phyloP scores from a whole-genome alignment of 1,140 invertebrate genomes.

The Leptonema lineaticorne region DNA sequence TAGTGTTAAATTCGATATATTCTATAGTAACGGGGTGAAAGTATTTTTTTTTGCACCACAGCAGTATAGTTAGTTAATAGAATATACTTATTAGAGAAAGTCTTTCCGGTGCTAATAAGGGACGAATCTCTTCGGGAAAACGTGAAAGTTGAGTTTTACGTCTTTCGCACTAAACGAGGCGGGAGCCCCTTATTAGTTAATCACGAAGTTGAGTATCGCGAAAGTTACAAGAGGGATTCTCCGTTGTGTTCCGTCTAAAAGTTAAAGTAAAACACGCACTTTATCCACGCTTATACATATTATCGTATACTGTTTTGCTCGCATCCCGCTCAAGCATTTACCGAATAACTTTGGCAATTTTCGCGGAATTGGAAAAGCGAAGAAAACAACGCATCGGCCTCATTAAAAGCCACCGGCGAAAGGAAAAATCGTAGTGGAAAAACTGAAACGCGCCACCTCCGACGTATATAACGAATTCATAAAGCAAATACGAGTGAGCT shows the following conservation, averaged over 20 bases:
- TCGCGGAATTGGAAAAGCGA: not conserved
- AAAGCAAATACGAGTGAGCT: not conserved
- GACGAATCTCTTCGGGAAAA: no score
- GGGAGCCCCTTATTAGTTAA: constrained; percentile 19
- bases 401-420: no score
- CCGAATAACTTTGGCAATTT: constrained; percentile 12
- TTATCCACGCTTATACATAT: no score
- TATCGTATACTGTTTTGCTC: no score
- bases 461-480: not conserved
- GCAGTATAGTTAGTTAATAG: no score
- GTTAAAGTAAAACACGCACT: not conserved
- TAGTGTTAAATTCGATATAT: no score
- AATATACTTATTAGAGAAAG: no score
- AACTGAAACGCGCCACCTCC: not conserved
- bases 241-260: constrained; percentile 1
- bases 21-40: no score
- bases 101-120: no score
- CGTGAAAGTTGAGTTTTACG: not conserved
- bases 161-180: constrained; percentile 10
- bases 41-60: no score
- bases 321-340: not conserved
- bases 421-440: no score
- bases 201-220: constrained; percentile 17
- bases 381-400: no score
- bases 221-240: constrained; percentile 18